Percentiles rank a stretch among this genome's conserved stretches.
Evolutionary conservation across 2,797 vertebrate species (phyloP).

Genomic region (Semotilus atromaculatus): DNA sequence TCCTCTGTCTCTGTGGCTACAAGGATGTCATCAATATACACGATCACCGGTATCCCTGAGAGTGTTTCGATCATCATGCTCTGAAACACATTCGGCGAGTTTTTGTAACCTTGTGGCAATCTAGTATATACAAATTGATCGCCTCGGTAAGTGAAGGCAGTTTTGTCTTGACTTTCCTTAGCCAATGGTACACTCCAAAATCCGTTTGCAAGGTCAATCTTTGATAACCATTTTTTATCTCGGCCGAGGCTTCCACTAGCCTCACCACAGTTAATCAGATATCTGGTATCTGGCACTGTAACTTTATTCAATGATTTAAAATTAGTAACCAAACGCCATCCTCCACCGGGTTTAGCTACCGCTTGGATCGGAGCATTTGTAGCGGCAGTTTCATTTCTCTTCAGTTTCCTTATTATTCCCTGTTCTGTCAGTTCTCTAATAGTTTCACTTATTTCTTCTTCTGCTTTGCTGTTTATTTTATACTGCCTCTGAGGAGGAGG

Average conservation of each 20-base stretch:
- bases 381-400: rapidly evolving
- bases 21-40: neutral
- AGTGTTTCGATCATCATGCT: too few species aligned
- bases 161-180: neutral
- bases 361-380: neutral
- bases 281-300: neutral
- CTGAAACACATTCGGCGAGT: too few species aligned
- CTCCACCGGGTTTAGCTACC: neutral
- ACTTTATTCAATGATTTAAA: neutral
- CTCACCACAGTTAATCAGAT: neutral
- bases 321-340: neutral
- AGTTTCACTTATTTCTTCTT: too few species aligned
- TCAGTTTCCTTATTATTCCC: too few species aligned
- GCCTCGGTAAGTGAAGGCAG: rapidly evolving
- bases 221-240: neutral
- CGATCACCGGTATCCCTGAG: neutral
- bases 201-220: neutral
- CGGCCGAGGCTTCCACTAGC: rapidly evolving
- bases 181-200: neutral
- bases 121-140: neutral
- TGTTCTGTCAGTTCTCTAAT: too few species aligned
- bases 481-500: too few species aligned
- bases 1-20: neutral
- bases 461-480: too few species aligned
- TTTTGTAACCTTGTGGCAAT: too few species aligned